Evolutionary conservation across 2,888 invertebrate species (phyloP).

Genomic region (Neoascia interrupta): DNA sequence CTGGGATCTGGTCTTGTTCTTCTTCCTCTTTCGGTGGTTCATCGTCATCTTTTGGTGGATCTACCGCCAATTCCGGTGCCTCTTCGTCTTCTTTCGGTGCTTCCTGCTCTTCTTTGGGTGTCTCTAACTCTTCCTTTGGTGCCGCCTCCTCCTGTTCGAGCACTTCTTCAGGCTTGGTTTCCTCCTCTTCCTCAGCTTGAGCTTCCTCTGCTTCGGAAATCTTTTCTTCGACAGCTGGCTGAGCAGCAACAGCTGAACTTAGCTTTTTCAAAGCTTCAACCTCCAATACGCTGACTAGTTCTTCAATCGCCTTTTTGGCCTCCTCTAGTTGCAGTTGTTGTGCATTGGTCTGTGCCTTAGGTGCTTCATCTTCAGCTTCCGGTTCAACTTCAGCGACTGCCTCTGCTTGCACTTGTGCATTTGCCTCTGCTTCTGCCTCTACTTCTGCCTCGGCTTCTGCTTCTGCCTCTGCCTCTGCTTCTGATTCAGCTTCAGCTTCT

Average conservation of each 20-base stretch:
- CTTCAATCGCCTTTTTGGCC: conserved; percentile 37
- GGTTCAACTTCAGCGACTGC: no score
- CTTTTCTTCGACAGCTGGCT: conserved; percentile 1
- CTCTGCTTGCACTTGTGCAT: not conserved
- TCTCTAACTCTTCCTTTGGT: not conserved
- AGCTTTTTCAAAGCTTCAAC: conserved; percentile 42
- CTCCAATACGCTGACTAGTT: conserved; percentile 40
- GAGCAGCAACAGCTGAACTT: not conserved
- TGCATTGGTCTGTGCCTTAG: not conserved
- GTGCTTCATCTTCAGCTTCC: conserved; percentile 3
- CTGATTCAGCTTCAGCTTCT: not conserved
- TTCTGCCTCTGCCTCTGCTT: conserved; percentile 2
- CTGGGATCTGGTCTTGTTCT: not conserved
- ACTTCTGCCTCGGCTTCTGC: conserved; percentile 1
- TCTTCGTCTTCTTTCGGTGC: not conserved
- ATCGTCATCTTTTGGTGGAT: not conserved
- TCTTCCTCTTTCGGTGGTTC: not conserved
- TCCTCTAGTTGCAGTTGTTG: conserved; percentile 14
- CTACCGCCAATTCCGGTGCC: not conserved
- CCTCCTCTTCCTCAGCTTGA: not conserved
- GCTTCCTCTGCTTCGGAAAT: not conserved
- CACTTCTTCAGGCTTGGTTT: not conserved
- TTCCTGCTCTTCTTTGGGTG: not conserved
- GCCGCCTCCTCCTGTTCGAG: not conserved
- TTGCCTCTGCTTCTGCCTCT: not conserved